These are phyloP conservation scores for Plumapathes pennacea DNA, from an alignment of 92 coral and sea anemone species.

Conservation along the genomic window DNA sequence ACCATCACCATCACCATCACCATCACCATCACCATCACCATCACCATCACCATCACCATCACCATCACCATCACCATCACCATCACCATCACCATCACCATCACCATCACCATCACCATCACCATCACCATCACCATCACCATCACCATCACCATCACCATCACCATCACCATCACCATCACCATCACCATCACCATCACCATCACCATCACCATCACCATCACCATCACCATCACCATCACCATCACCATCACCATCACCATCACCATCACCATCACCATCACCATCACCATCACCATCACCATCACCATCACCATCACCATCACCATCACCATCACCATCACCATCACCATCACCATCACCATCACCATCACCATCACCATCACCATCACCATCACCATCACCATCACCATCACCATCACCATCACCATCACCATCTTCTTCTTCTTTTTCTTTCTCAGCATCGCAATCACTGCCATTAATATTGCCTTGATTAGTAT, in stretches of 20 bases:
- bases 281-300: background rate
- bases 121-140: background rate
- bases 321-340: background rate
- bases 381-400: background rate
- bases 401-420: background rate
- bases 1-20: background rate
- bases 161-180: background rate
- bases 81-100: background rate
- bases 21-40: background rate
- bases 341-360: background rate
- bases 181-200: background rate
- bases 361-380: background rate
- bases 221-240: background rate
- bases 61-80: background rate
- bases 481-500: too few relatives aligned
- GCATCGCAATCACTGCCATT: too few relatives aligned
- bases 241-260: background rate
- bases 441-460: too few relatives aligned
- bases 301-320: background rate
- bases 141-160: background rate
- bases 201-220: background rate
- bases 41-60: background rate
- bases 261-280: background rate
- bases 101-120: background rate
- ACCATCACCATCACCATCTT: background rate